Conservation (phyloP, 2,113 vertebrate genomes). For the Megaleporinus macrocephalus region DNA sequence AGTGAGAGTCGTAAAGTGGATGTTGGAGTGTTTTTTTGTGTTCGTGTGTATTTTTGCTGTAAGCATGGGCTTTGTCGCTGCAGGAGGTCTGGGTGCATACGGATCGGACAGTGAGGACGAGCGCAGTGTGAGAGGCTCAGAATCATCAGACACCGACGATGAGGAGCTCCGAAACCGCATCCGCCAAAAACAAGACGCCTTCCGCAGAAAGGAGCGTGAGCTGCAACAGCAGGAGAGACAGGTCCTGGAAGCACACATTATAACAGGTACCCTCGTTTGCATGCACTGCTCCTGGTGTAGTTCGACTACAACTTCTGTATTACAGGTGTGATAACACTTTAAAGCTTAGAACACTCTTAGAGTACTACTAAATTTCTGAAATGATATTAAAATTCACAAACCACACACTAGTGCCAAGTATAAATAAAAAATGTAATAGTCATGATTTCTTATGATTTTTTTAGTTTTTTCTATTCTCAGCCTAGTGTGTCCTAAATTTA, state of each 20-base stretch:
- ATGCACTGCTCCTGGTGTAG: not conserved
- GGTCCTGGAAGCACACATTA: constrained; percentile 81
- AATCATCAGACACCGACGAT: constrained; percentile 97
- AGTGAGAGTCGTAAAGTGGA: constrained; percentile 12
- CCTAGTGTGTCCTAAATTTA: too few relatives aligned
- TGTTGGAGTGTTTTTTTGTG: constrained; percentile 29
- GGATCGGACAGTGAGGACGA: constrained; percentile 96
- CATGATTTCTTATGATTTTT: too few relatives aligned
- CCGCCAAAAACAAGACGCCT: constrained; percentile 97
- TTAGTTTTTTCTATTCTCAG: too few relatives aligned
- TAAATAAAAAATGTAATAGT: too few relatives aligned
- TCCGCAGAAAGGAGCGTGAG: constrained; percentile 96
- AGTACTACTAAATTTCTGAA: too few relatives aligned
- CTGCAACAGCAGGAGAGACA: constrained; percentile 88
- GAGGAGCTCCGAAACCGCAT: constrained; percentile 95
- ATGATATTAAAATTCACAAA: too few relatives aligned
- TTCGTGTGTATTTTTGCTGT: constrained; percentile 11
- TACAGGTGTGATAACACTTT: too few relatives aligned
- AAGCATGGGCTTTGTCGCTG: constrained; percentile 86
- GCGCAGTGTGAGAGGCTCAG: constrained; percentile 89
- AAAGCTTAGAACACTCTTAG: too few relatives aligned
- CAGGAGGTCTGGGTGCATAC: constrained; percentile 98
- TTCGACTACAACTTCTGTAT: too few relatives aligned
- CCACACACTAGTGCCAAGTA: too few relatives aligned
- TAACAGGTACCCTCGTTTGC: constrained; percentile 63